A percentile compares a stretch with the other conserved stretches of the same genome.
phyloP scores from a whole-genome alignment of 2,113 vertebrate species.

The Sphyrna mokarran region DNA sequence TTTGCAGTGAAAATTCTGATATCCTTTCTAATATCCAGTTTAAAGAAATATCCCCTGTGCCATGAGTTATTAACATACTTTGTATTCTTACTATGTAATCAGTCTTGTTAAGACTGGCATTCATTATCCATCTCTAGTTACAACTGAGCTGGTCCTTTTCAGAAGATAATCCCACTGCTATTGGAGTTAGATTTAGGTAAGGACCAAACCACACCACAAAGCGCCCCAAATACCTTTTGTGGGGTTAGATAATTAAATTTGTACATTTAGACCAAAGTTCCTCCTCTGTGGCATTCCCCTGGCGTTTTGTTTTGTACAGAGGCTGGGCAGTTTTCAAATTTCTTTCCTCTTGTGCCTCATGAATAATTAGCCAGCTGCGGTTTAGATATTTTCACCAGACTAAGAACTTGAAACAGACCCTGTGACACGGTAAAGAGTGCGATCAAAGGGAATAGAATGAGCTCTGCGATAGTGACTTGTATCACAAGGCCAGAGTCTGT shows the following conservation, averaged over 20 bases:
- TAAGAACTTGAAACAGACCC: not conserved
- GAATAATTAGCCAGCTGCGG: not conserved
- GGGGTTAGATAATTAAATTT: not conserved
- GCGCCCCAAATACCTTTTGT: no score
- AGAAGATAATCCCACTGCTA: not conserved
- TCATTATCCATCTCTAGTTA: not conserved
- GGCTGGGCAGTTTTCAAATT: not conserved
- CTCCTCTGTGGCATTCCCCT: not conserved
- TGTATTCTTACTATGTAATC: not conserved
- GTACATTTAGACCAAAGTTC: not conserved
- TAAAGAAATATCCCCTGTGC: not conserved
- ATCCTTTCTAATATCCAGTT: not conserved
- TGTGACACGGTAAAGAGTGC: not conserved
- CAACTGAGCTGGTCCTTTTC: not conserved
- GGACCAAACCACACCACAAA: no score
- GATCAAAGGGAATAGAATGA: slow-evolving; percentile 14
- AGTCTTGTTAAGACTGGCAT: not conserved
- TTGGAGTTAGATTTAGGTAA: not conserved
- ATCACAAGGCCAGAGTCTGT: not conserved
- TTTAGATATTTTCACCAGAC: not conserved
- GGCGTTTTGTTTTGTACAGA: not conserved
- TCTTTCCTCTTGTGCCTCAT: not conserved
- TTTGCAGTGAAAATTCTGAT: not conserved
- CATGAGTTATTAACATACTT: not conserved
- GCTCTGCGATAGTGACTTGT: not conserved